Percentiles rank a stretch among this genome's conserved stretches.
Evolutionary conservation across 2,888 invertebrate species (phyloP).

Genomic region (Hipparchia semele): DNA sequence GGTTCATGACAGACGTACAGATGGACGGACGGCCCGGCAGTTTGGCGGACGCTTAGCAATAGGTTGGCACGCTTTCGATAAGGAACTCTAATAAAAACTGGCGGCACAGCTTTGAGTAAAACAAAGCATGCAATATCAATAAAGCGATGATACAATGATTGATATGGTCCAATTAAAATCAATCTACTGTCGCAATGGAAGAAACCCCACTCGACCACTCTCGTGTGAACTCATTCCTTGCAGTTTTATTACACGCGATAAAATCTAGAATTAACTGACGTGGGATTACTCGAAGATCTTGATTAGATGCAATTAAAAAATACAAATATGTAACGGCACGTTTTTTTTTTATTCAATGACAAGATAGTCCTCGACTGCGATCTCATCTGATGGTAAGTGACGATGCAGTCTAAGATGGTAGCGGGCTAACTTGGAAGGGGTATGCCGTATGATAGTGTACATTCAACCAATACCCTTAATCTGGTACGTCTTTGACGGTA

Average conservation of each 20-base stretch:
- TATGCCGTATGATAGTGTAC: too few relatives aligned
- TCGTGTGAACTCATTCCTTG: not conserved
- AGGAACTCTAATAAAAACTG: too few relatives aligned
- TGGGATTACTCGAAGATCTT: conserved; percentile 5
- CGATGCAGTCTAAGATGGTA: too few relatives aligned
- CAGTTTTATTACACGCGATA: conserved; percentile 10
- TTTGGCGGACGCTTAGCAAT: too few relatives aligned
- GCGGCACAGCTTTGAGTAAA: not conserved
- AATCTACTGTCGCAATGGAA: conserved; percentile 7
- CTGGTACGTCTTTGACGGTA: too few relatives aligned
- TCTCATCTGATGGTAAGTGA: too few relatives aligned
- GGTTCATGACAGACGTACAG: too few relatives aligned
- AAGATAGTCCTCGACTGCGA: too few relatives aligned
- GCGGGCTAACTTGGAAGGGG: too few relatives aligned
- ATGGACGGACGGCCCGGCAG: too few relatives aligned
- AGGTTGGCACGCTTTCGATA: too few relatives aligned
- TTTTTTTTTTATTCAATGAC: not conserved
- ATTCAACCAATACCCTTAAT: too few relatives aligned
- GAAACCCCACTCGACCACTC: not conserved
- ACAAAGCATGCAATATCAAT: conserved; percentile 4
- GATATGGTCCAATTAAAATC: conserved; percentile 12
- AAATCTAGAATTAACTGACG: conserved; percentile 7
- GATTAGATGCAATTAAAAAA: conserved; percentile 10
- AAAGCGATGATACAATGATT: conserved; percentile 4
- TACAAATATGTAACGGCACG: not conserved